A percentile compares a stretch with the other conserved stretches of the same genome.
Conservation (phyloP, 2,888 invertebrate species). For the Melitaea athalia region DNA sequence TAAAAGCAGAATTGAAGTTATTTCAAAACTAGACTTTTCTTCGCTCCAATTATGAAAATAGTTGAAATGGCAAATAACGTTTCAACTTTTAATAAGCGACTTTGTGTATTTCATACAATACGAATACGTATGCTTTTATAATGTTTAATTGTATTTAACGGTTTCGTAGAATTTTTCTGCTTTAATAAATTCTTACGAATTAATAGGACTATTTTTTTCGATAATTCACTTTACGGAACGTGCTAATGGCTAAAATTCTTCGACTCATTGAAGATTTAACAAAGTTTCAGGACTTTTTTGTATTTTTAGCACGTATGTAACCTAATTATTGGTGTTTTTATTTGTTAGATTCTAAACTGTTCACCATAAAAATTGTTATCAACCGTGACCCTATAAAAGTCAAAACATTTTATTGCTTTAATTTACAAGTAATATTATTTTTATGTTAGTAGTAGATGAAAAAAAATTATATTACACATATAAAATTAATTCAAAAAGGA, state of each 20-base stretch:
- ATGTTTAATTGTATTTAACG: neutral
- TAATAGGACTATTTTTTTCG: neutral
- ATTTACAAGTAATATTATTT: too few species aligned
- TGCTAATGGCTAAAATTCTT: slow-evolving; percentile 25
- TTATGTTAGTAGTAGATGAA: too few species aligned
- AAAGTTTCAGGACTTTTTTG: neutral
- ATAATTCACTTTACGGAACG: slow-evolving; percentile 18
- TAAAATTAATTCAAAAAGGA: neutral
- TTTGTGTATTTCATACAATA: slow-evolving; percentile 24
- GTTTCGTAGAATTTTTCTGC: neutral
- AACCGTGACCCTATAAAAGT: too few species aligned
- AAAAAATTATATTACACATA: too few species aligned
- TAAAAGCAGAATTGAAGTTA: slow-evolving; percentile 13
- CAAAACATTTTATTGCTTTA: too few species aligned
- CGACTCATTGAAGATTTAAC: neutral
- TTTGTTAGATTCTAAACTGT: neutral
- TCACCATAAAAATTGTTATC: too few species aligned
- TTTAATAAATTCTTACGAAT: neutral
- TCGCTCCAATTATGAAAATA: slow-evolving; percentile 38
- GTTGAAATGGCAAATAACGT: slow-evolving; percentile 34
- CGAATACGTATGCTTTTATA: slow-evolving; percentile 5
- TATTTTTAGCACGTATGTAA: neutral
- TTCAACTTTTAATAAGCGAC: slow-evolving; percentile 39
- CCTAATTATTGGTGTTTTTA: neutral
- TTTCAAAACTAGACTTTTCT: slow-evolving; percentile 29